Evolutionary conservation across 92 coral and sea anemone species (phyloP), one percentile per base, ranked within the genome.

Genomic region (Hydrozoanthus gracilis): DNA sequence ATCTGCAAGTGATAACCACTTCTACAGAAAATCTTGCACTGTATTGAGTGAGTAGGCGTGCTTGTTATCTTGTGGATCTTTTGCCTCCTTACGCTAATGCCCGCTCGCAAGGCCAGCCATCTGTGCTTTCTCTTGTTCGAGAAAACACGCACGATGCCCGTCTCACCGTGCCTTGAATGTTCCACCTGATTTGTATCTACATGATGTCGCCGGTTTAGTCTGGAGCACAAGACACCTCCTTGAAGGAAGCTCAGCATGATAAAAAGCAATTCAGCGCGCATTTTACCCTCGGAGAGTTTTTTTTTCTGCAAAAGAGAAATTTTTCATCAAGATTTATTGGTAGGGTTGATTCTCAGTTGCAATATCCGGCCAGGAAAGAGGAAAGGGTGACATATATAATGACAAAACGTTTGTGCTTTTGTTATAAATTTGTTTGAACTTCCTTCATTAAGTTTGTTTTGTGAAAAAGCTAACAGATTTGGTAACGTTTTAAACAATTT

Each of bases 1-100:
- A 96, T 96, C 72, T 95, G 92, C 8, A 96, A 89, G 75, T 93
- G 99, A 65, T 96, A 96, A 2, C 99, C 99, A 55, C 95, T 96
- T 14, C 96, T 88, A 73, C 95, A 94, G 78, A 95, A 96, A 67
- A 96, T 90, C 84, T 90, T 90, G 69, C 99, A 96, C 13, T 61
- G 89, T 18, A 93, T 86, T 7, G 90, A 78, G 70, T 95, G 92
- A 49, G 99, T 94, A 12, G 99, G 99, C 11, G 79, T 80, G 69
- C 87, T 86, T 14, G 95, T 94, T 8, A 92, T 87, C 18, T 12
- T 61, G 62, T 83, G 87, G 52, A 88, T 88, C 49, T 82, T 86
- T 11, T 51, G 68, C 79, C 93, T 66, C 77, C 84, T 91, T 13
- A 88, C 68, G 46, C 87, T 83, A 4, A 64, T 77, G 10, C 79